phyloP scores from a whole-genome alignment of 1,140 invertebrate genomes.

The Reticulitermes speratus region DNA sequence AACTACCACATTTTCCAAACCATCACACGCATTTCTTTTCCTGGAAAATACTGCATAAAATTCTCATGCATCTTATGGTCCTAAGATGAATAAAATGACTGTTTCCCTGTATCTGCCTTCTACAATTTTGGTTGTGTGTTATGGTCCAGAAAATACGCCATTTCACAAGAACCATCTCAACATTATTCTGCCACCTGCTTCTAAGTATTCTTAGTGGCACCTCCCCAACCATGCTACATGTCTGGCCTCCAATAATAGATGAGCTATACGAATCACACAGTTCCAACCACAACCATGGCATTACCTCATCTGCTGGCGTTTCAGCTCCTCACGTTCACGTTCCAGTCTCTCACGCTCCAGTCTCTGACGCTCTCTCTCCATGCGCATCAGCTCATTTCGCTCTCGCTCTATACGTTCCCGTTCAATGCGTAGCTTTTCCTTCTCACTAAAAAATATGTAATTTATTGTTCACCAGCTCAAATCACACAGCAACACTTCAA shows the following conservation, averaged over 20 bases:
- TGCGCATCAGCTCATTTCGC: conserved; percentile 72
- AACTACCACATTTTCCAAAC: too few relatives aligned
- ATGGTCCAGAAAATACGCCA: too few relatives aligned
- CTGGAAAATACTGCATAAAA: too few relatives aligned
- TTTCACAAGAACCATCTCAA: not conserved
- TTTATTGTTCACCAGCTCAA: too few relatives aligned
- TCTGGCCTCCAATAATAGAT: not conserved
- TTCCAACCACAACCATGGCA: not conserved
- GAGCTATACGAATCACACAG: not conserved
- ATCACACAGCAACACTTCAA: too few relatives aligned
- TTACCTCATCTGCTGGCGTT: conserved; percentile 70
- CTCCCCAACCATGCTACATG: too few relatives aligned
- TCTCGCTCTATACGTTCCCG: conserved; percentile 75
- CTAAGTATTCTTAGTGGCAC: too few relatives aligned
- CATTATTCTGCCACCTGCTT: not conserved
- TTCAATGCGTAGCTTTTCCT: conserved; percentile 74
- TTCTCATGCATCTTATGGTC: too few relatives aligned
- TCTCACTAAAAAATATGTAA: conserved; percentile 54
- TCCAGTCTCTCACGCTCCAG: conserved; percentile 81
- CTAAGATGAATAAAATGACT: too few relatives aligned
- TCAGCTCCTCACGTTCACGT: conserved; percentile 76
- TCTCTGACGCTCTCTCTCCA: conserved; percentile 78
- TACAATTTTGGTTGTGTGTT: too few relatives aligned
- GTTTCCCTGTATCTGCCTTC: too few relatives aligned
- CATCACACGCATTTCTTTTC: too few relatives aligned